Evolutionary conservation across 2,888 invertebrate genomes (phyloP).

Genomic region (Drosophila demipolita): DNA sequence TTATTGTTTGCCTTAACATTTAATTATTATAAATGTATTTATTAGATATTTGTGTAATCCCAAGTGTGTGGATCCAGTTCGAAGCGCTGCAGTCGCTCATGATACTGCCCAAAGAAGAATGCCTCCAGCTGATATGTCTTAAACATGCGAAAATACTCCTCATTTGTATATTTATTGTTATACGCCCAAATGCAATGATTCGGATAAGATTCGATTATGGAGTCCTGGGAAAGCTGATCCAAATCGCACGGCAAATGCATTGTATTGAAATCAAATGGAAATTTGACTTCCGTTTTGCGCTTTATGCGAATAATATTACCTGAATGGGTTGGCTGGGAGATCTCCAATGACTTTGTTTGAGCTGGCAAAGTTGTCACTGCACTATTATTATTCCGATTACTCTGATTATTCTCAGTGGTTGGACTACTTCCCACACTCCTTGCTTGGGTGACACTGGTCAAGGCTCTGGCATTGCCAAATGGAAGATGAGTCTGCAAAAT

Average conservation of each 20-base stretch:
- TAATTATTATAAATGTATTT: neutral
- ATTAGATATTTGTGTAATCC: slow-evolving; percentile 15
- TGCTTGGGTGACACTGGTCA: neutral
- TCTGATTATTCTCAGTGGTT: neutral
- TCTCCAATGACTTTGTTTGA: slow-evolving; percentile 5
- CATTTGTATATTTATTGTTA: slow-evolving; percentile 45
- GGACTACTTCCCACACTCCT: neutral
- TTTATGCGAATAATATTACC: slow-evolving; percentile 32
- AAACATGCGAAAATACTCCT: slow-evolving; percentile 38
- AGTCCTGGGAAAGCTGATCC: slow-evolving; percentile 14
- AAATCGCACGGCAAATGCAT: slow-evolving; percentile 48
- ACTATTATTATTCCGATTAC: neutral
- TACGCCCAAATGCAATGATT: slow-evolving; percentile 47
- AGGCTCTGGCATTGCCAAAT: neutral
- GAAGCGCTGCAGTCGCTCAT: slow-evolving; percentile 49
- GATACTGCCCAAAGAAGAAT: slow-evolving; percentile 50
- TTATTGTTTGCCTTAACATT: slow-evolving; percentile 3
- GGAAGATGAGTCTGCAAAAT: slow-evolving; percentile 11
- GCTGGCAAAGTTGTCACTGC: neutral
- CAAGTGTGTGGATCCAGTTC: slow-evolving; percentile 86
- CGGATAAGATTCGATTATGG: slow-evolving; percentile 15
- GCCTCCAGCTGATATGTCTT: slow-evolving; percentile 53
- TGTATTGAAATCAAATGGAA: slow-evolving; percentile 39
- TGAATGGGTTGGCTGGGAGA: neutral
- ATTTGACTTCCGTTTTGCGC: slow-evolving; percentile 5